Evolutionary conservation across 2,888 invertebrate genomes (phyloP), one percentile per base, ranked within the genome.

Genomic region (Caenorhabditis afra): DNA sequence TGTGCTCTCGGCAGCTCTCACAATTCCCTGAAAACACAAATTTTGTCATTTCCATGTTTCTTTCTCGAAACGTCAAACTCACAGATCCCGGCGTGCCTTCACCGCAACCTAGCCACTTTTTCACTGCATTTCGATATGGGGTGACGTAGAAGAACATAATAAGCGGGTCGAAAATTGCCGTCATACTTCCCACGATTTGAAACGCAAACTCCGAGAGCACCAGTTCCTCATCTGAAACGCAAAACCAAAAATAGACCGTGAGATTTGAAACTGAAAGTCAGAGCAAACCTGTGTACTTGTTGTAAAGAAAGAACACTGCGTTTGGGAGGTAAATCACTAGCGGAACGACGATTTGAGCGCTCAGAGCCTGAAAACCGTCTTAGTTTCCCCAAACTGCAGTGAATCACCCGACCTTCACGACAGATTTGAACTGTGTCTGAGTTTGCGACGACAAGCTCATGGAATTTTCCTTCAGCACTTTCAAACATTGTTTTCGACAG

Each of bases 271-370:
- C 11, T 41, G 14, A 41, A 14, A 14, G 41, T 41, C n/a, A n/a
- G 41, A 14, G 3, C 12, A 11, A 41, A 47, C 47, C 47, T 47
- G 47, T 47, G 18, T 47, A 47, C 18, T 47, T 47, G 47, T 47
- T 47, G 18, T 47, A 47, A 10, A 47, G 7, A 16, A 47, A 47
- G 8, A 47, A 16, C 3, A n/a, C 3, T 5, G 14, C 47, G n/a
- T n/a, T 8, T 3, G 47, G 47, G 3, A 47, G 10, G 18, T 47
- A 47, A 47, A 47, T 10, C 3, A 47, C 10, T 16, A 47, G 47
- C 1, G 47, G 47, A 18, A 47, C n/a, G 1, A 10, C 18, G 8
- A 18, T 18, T 47, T 47, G 47, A 47, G 16, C 7, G 3, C 16
- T 16, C 3, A 47, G 3, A 8, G 16, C 47, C 47, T 47, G 47